Evolutionary conservation across 1,140 invertebrate genomes (phyloP).

Genomic region (Atta colombica): DNA sequence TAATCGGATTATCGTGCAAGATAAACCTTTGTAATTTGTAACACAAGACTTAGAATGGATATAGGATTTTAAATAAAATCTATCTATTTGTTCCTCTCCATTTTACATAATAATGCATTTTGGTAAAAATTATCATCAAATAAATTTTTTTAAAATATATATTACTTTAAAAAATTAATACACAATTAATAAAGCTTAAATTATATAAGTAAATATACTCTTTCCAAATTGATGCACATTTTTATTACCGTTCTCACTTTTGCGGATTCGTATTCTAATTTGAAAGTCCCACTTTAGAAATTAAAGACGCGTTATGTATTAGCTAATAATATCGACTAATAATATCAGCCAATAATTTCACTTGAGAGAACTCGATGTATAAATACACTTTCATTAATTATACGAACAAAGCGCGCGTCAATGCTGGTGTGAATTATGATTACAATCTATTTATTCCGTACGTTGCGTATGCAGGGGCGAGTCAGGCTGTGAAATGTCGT

Average conservation of each 20-base stretch:
- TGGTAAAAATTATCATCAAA: background rate
- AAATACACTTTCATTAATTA: constrained; percentile 32
- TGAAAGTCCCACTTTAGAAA: background rate
- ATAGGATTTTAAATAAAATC: constrained; percentile 10
- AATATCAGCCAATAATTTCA: background rate
- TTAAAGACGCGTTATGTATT: background rate
- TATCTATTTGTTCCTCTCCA: background rate
- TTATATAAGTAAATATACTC: background rate
- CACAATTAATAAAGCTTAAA: background rate
- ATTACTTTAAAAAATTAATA: background rate
- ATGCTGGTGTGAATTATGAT: constrained; percentile 9
- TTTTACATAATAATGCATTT: background rate
- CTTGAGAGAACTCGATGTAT: background rate
- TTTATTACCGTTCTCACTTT: background rate
- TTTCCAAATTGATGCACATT: background rate
- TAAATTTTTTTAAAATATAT: background rate
- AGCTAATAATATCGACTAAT: background rate
- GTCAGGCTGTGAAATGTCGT: constrained; percentile 10
- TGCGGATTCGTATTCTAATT: background rate
- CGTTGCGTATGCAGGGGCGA: background rate
- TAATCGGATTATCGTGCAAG: background rate
- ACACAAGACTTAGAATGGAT: background rate
- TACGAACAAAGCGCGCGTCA: background rate
- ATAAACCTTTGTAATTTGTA: background rate
- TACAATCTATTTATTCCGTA: constrained; percentile 25